phyloP scores from a whole-genome alignment of 2,113 vertebrate genomes.

The Microtus ochrogaster region DNA sequence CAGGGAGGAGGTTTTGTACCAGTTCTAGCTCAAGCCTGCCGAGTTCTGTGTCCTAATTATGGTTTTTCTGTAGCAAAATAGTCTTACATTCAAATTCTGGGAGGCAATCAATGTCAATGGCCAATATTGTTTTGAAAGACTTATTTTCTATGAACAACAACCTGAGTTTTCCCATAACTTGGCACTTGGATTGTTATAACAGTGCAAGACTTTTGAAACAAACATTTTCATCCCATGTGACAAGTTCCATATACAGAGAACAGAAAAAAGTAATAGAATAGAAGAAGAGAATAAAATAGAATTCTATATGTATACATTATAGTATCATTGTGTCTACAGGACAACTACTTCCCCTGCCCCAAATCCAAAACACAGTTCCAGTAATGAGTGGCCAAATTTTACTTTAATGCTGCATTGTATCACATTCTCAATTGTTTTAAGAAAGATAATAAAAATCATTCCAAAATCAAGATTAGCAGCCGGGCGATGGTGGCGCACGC shows the following conservation, averaged over 20 bases:
- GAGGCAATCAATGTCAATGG: background rate
- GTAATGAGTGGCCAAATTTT: background rate
- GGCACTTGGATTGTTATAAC: background rate
- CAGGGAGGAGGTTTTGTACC: background rate
- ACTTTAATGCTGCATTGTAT: conserved; percentile 18
- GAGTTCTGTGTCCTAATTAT: background rate
- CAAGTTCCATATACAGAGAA: background rate
- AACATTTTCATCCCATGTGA: background rate
- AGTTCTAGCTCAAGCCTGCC: background rate
- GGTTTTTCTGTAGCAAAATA: background rate
- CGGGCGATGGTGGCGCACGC: too few relatives aligned
- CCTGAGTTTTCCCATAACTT: background rate
- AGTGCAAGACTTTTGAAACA: background rate
- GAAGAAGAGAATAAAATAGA: too few relatives aligned
- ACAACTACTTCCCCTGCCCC: background rate
- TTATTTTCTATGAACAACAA: background rate
- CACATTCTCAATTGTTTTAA: background rate
- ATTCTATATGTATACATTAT: background rate
- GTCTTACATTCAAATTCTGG: background rate
- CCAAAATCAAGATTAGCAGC: background rate
- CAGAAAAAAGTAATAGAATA: background rate
- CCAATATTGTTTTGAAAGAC: background rate
- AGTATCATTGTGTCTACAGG: background rate
- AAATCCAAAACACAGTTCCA: background rate
- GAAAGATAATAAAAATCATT: background rate